Evolutionary conservation across 2,888 invertebrate species (phyloP).

Genomic region (Adelphocoris suturalis): DNA sequence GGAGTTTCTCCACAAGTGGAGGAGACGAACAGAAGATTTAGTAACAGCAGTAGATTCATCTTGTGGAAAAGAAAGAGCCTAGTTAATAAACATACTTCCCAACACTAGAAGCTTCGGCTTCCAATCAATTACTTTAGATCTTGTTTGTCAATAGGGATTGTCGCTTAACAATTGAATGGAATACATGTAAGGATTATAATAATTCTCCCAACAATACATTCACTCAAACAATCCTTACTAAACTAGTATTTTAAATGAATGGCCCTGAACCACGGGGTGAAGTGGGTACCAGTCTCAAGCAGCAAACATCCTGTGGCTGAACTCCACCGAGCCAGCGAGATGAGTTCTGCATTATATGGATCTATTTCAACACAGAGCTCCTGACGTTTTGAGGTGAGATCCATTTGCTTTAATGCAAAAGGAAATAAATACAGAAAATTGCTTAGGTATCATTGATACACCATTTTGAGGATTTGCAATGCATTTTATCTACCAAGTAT

Average conservation of each 20-base stretch:
- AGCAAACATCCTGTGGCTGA: constrained; percentile 15
- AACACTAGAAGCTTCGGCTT: neutral
- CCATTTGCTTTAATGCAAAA: constrained; percentile 27
- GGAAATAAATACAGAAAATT: constrained; percentile 12
- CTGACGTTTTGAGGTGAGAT: constrained; percentile 23
- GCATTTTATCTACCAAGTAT: no score
- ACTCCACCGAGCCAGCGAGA: constrained; percentile 9
- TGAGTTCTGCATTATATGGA: constrained; percentile 13
- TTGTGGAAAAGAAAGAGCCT: no score
- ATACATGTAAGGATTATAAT: neutral
- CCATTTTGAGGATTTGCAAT: neutral
- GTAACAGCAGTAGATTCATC: no score
- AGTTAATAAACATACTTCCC: neutral
- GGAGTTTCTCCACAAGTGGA: no score
- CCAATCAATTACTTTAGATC: neutral
- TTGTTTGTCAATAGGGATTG: neutral
- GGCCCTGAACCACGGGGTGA: constrained; percentile 25
- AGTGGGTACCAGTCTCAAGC: constrained; percentile 36
- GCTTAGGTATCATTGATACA: neutral
- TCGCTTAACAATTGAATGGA: neutral
- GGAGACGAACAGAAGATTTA: no score
- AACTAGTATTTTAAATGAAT: neutral
- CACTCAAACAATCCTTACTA: neutral
- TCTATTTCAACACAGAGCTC: constrained; percentile 36
- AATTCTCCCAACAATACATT: neutral